Base-by-base conservation (phyloP, 1,140 invertebrate genomes). In the Copidosoma floridanum region DNA sequence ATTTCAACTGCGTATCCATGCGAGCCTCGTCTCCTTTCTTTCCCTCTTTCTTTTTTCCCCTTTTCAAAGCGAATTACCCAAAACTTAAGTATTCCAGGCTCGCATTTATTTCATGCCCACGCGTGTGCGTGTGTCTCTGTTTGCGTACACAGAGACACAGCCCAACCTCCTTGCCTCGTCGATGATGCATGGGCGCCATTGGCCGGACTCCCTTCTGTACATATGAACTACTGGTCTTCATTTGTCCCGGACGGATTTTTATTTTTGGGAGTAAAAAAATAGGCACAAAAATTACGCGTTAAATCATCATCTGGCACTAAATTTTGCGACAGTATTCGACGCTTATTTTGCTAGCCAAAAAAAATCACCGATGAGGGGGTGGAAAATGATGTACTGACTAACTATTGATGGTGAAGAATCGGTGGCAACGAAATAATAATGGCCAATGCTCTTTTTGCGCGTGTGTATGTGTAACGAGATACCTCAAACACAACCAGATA, bases 401-500 rank as follows among this genome's bases (percentile, higher is more conserved):
- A n/a, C n/a, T n/a, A n/a, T n/a, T n/a, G n/a, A n/a, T n/a, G n/a
- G n/a, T n/a, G n/a, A n/a, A n/a, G n/a, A n/a, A n/a, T n/a, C n/a
- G n/a, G n/a, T n/a, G n/a, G n/a, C n/a, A n/a, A n/a, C n/a, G n/a
- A n/a, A n/a, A n/a, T n/a, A 57, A 57, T 57, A 48, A 57, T 57
- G 23, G 44, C 21, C 3, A 35, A 14, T 43, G 12, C 48, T 38
- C 44, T 7, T 16, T 38, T 26, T 43, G n/a, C 52, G 7, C 14
- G 23, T 37, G 6, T 20, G n/a, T 23, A 52, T 35, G 46, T 32
- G 21, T 59, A 58, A 59, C 57, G 48, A 59, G 57, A 47, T 23
- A 26, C 52, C 52, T 48, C 57, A 35, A 59, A 46, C 50, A 59
- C 57, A 59, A 59, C 52, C 48, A 52, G 57, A 52, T 59, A 59